These are phyloP conservation scores for Orussus abietinus DNA, from an alignment of 1,140 invertebrate genomes.

Conservation along the genomic window DNA sequence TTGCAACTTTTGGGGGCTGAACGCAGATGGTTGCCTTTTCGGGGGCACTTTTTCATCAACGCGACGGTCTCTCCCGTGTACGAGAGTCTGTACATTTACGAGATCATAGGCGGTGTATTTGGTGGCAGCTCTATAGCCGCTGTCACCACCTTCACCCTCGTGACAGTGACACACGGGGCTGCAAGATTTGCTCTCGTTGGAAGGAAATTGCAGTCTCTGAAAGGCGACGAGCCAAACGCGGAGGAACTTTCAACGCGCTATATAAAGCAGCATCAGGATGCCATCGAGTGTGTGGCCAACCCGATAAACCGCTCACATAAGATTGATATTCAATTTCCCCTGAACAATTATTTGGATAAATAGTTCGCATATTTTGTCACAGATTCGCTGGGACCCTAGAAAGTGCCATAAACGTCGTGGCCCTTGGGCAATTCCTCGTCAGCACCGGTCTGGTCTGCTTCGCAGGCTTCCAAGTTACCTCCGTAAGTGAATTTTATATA, in stretches of 20 bases:
- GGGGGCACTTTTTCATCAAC: constrained; percentile 28
- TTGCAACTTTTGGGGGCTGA: too few relatives aligned
- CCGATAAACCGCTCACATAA: too few relatives aligned
- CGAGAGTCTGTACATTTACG: constrained; percentile 20
- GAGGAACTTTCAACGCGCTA: constrained; percentile 9
- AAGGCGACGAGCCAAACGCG: constrained; percentile 9
- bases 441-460: constrained; percentile 17
- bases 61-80: constrained; percentile 22
- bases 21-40: constrained; percentile 33
- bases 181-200: constrained; percentile 30
- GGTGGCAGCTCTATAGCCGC: constrained; percentile 20
- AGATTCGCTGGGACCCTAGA: constrained; percentile 41
- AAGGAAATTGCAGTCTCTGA: constrained; percentile 20
- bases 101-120: constrained; percentile 14
- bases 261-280: constrained; percentile 30
- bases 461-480: constrained; percentile 35
- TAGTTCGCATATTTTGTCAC: constrained; percentile 6
- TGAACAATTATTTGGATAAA: neutral
- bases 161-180: constrained; percentile 30
- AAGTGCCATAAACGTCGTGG: constrained; percentile 33
- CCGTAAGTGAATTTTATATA: constrained; percentile 24
- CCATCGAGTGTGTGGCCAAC: constrained; percentile 32
- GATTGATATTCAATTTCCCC: constrained; percentile 10
- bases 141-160: constrained; percentile 28
- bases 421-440: constrained; percentile 28